Base-by-base conservation (phyloP, 2,888 invertebrate genomes). In the Drosophila antonietae region DNA sequence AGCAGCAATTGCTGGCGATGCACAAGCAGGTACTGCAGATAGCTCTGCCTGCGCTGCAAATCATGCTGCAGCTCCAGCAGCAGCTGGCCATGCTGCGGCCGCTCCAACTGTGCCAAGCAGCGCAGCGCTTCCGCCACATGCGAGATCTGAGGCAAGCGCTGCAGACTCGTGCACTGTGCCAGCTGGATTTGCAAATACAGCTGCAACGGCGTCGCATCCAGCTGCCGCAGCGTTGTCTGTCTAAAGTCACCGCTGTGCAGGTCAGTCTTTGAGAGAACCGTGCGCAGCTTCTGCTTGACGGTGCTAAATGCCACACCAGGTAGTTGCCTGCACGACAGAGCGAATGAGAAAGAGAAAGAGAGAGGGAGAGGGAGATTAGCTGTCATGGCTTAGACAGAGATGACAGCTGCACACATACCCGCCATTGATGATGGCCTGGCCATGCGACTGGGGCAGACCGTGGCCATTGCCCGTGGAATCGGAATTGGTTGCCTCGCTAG, bases 261-360 rank as follows among this genome's bases (percentile, higher is more conserved):
- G 89, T 98, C 97, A 0, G 97, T 97, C 81, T 96, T 97, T 75
- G 98, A 97, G 39, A 99, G 94, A 61, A 99, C 98, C 82, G 97
- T 94, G 28, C 99, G 95, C 70, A 99, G 93, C 91, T 98, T 98
- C 77, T 97, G 95, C 93, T 98, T 98, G 6, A 93, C 91, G 71
- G 90, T 89, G 66, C 90, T 88, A 39, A 93, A 93, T 28, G 88
- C 83, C 35, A 92, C 82, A 51, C 82, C 65, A 8, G 91, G 88
- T 31, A 87, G 68, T 72, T 90, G 90, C 1, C 72, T 81, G 23
- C 31, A 31, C 61, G 10, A 28, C 20, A 8, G 1, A 44, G 18
- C n/a, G 8, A 6, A 20, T 44, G 47, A 56, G 12, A 47, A 39
- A 56, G 15, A 64, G 15, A 15, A 3, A 15, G 8, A 41, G n/a